Evolutionary conservation across 2,113 vertebrate species (phyloP).

Genomic region (Marmota flaviventris): DNA sequence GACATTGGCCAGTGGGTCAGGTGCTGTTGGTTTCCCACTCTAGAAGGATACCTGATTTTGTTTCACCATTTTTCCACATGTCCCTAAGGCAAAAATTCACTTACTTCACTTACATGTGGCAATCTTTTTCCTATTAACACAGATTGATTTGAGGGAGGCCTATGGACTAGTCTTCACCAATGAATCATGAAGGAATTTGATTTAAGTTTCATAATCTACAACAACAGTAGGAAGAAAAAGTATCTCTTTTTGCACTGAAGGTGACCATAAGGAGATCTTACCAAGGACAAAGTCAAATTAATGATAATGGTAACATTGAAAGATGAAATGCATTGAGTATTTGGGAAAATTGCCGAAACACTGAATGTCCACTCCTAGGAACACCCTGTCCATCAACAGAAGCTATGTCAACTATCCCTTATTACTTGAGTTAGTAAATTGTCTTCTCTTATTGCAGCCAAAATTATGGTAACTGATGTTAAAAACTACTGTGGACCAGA

Average conservation of each 20-base stretch:
- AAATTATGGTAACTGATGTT: neutral
- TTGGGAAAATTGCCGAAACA: neutral
- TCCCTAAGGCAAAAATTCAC: neutral
- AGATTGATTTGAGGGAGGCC: neutral
- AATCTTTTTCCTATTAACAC: neutral
- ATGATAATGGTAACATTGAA: neutral
- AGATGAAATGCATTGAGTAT: neutral
- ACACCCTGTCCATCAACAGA: neutral
- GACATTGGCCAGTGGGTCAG: neutral
- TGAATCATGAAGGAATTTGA: neutral
- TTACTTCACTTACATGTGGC: neutral
- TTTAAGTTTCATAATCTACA: neutral
- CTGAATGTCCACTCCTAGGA: neutral
- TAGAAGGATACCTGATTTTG: neutral
- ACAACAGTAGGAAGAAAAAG: neutral
- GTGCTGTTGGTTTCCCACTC: neutral
- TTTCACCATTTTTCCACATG: neutral
- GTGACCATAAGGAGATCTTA: neutral
- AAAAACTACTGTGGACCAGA: neutral
- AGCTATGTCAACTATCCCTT: neutral
- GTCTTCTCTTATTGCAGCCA: neutral
- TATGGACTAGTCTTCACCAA: neutral
- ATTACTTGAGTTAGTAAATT: neutral
- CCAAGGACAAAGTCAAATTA: neutral
- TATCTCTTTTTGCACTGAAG: neutral